Conservation (phyloP, 2,888 invertebrate genomes). For the Lithophane leautieri region DNA sequence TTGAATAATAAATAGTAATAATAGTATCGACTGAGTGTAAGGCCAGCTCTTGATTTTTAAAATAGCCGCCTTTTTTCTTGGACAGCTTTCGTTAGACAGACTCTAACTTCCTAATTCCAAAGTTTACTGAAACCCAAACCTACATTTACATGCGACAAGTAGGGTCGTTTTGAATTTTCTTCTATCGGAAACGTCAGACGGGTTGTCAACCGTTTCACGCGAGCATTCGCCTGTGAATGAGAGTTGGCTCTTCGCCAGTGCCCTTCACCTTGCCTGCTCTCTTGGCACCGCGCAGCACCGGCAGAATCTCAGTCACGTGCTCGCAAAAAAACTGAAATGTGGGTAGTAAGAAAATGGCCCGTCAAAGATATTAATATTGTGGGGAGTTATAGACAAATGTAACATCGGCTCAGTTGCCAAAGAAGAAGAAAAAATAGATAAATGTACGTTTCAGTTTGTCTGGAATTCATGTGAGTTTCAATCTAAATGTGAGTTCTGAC, state of each 20-base stretch:
- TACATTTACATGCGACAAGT: background rate
- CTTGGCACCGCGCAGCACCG: constrained; percentile 49
- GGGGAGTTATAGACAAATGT: constrained; percentile 34
- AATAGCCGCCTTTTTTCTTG: no score
- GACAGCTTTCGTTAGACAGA: no score
- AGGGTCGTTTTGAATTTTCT: background rate
- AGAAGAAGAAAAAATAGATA: background rate
- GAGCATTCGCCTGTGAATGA: constrained; percentile 34
- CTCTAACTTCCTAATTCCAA: background rate
- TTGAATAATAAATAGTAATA: no score
- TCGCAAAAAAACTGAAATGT: constrained; percentile 43
- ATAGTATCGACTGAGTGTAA: no score
- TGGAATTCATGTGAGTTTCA: background rate
- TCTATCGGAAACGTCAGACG: constrained; percentile 27
- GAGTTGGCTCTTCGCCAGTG: constrained; percentile 59
- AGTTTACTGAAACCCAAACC: background rate
- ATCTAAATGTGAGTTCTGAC: constrained; percentile 4
- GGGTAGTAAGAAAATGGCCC: constrained; percentile 49
- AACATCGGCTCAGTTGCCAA: no score
- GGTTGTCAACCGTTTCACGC: constrained; percentile 64
- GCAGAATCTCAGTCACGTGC: constrained; percentile 51
- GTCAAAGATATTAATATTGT: constrained; percentile 34
- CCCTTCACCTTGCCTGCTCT: constrained; percentile 65
- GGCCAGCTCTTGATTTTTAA: no score
- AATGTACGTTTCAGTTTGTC: constrained; percentile 27